Evolutionary conservation across 2,113 vertebrate genomes (phyloP), one percentile per base, ranked within the genome.

Genomic region (Neomonachus schauinslandi): DNA sequence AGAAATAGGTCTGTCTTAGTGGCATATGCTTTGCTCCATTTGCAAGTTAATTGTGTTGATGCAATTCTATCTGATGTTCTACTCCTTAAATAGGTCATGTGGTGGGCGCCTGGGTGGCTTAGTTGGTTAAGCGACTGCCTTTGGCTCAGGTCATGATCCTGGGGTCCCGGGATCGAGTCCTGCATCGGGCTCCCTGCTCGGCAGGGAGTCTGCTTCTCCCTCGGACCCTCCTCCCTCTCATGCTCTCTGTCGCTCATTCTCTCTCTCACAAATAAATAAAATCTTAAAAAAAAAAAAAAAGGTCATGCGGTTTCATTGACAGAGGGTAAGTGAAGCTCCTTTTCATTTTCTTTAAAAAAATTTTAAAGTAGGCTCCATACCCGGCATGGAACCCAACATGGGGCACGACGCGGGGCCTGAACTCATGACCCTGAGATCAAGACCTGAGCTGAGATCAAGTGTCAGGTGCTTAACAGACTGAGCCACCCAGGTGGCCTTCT

Each of bases 341-440:
- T 92, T 31, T 82, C 28, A 42, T 4, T 33, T 65, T 65, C 63
- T 65, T 63, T n/a, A 4, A n/a, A 69, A 67, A 18, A 36, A 10
- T 69, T 69, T 69, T 69, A 21, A 69, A 69, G 67, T 69, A 36
- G 67, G 7, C 33, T 36, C 33, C n/a, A 36, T n/a, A 36, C 33
- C 67, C 18, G 36, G 67, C 67, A 67, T 67, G 31, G 63, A 67
- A 33, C 63, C 63, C 63, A 67, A 67, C 63, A 16, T 19, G 16
- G 33, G n/a, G 33, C 8, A 33, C 0, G 9, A 69, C 0, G 4
- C 1, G 3, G 16, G 16, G 33, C 67, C 67, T 1, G 8, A 69
- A 19, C 33, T 69, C 33, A 36, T 4, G 4, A 69, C n/a, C 8
- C 33, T 69, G 67, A 69, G 67, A 69, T 69, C 67, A 69, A 69